phyloP scores from a whole-genome alignment of 64 coral and sea anemone species.

The Orbicella faveolata region DNA sequence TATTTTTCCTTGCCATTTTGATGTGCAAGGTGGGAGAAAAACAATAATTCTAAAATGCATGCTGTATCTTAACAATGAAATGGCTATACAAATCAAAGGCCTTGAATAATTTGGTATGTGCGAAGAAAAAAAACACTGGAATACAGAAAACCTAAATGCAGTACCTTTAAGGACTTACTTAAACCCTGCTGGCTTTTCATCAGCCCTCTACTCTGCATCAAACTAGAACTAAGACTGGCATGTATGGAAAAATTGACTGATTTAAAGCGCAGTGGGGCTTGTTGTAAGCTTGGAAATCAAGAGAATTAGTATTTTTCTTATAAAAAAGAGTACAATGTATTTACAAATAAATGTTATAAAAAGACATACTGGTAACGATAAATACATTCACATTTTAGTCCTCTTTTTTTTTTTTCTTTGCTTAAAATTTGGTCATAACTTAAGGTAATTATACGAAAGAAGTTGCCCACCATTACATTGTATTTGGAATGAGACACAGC shows the following conservation, averaged over 20 bases:
- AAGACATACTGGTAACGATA: no score
- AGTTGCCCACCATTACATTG: no score
- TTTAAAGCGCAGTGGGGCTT: constrained; percentile 78
- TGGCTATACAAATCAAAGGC: no score
- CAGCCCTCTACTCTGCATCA: constrained; percentile 50
- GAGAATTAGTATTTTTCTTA: constrained; percentile 5
- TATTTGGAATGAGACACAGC: no score
- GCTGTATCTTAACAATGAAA: no score
- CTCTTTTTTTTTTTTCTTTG: no score
- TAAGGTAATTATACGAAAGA: no score
- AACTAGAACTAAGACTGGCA: constrained; percentile 70
- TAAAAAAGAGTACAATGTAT: neutral
- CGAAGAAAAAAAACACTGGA: neutral
- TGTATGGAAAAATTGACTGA: constrained; percentile 75
- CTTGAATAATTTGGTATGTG: neutral
- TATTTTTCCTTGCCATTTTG: neutral
- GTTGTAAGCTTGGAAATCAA: constrained; percentile 80
- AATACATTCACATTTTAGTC: no score
- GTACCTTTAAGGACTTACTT: constrained; percentile 45
- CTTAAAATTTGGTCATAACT: no score
- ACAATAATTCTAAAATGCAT: no score
- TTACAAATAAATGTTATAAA: no score
- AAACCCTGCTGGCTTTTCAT: constrained; percentile 28
- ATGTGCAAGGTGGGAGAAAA: neutral
- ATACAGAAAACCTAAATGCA: constrained; percentile 38